Conservation (phyloP, 2,797 vertebrate genomes). For the Eulemur mongoz region DNA sequence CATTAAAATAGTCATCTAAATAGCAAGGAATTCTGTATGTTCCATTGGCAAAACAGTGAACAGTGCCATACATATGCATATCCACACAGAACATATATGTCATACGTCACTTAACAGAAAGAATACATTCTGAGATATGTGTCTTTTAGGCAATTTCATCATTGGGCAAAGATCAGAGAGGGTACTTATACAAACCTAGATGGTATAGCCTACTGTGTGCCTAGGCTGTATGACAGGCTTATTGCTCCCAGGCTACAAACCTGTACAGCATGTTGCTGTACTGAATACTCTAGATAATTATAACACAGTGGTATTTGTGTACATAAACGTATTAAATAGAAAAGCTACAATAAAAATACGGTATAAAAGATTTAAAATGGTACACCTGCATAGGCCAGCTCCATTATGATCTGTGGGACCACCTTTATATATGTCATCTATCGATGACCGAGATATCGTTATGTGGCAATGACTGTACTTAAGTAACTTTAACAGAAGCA, state of each 20-base stretch:
- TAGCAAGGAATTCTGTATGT: neutral
- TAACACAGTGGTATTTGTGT: neutral
- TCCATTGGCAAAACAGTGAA: neutral
- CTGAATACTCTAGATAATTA: neutral
- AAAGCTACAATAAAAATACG: neutral
- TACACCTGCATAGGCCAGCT: neutral
- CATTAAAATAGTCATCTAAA: neutral
- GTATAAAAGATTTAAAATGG: neutral
- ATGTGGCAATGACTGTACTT: neutral
- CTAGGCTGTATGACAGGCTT: neutral
- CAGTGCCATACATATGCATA: rapidly evolving
- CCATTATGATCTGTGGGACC: neutral
- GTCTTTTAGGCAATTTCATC: neutral
- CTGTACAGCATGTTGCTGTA: neutral
- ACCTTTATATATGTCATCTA: neutral
- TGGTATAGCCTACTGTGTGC: neutral
- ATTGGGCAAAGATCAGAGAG: neutral
- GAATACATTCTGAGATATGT: neutral
- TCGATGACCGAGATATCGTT: neutral
- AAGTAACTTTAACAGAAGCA: neutral
- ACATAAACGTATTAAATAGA: neutral
- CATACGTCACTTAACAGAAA: too few species aligned
- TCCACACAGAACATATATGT: too few species aligned
- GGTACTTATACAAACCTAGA: neutral
- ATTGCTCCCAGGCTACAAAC: neutral